A percentile compares a stretch with the other conserved stretches of the same genome.
phyloP scores from a whole-genome alignment of 92 coral and sea anemone species.

The Blastomussa wellsi region DNA sequence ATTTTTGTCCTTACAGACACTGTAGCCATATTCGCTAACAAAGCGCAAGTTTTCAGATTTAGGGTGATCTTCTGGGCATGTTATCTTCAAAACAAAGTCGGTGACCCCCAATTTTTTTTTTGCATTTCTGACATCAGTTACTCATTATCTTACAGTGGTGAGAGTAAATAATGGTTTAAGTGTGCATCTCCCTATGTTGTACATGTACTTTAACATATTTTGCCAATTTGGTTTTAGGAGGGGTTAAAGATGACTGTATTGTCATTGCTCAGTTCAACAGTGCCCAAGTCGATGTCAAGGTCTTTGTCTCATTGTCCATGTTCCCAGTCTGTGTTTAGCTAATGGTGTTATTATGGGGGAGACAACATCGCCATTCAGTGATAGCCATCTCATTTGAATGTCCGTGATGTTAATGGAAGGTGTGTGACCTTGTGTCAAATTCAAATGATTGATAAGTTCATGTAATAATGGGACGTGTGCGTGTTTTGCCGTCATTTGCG shows the following conservation, averaged over 20 bases:
- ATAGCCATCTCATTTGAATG: constrained; percentile 4
- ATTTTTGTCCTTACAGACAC: too few relatives aligned
- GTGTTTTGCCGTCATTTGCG: constrained; percentile 5
- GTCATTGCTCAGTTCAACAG: constrained; percentile 31
- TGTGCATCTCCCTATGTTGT: too few relatives aligned
- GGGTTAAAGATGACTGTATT: constrained; percentile 28
- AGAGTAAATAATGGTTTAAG: too few relatives aligned
- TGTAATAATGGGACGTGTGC: constrained; percentile 7
- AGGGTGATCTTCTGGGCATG: too few relatives aligned
- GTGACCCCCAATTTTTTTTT: too few relatives aligned
- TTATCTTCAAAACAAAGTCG: too few relatives aligned
- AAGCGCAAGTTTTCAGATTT: too few relatives aligned
- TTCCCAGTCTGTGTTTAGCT: constrained; percentile 36
- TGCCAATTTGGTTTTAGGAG: constrained; percentile 19
- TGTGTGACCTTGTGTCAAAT: constrained; percentile 36
- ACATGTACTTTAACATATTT: too few relatives aligned
- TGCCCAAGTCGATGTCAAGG: constrained; percentile 33
- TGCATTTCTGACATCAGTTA: too few relatives aligned
- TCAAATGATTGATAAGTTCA: constrained; percentile 18
- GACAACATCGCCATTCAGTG: constrained; percentile 23
- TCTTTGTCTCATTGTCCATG: constrained; percentile 23
- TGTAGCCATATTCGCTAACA: too few relatives aligned
- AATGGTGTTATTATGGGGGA: constrained; percentile 37
- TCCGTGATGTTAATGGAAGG: constrained; percentile 29
- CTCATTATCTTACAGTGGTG: too few relatives aligned